A percentile compares a stretch with the other conserved stretches of the same genome.
phyloP scores from a whole-genome alignment of 1,140 invertebrate species.

The Hylaeus anthracinus region DNA sequence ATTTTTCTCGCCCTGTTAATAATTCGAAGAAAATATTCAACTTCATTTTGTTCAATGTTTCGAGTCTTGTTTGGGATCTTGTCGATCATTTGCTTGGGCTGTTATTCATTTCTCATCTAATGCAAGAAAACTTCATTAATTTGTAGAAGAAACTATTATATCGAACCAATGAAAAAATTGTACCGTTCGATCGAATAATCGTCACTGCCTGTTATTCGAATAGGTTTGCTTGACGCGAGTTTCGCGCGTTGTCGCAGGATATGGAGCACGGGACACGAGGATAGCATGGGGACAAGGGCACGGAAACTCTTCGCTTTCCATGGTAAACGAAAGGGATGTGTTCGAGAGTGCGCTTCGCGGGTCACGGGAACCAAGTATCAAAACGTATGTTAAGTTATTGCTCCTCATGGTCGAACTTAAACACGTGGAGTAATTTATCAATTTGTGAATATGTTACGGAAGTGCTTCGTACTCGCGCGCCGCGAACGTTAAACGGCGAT shows the following conservation, averaged over 20 bases:
- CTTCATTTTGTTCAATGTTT: too few relatives aligned
- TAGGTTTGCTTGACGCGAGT: not conserved
- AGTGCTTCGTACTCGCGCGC: conserved; percentile 58
- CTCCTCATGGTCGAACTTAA: conserved; percentile 69
- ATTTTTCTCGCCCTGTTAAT: too few relatives aligned
- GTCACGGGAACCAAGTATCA: conserved; percentile 61
- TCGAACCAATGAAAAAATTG: too few relatives aligned
- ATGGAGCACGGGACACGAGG: not conserved
- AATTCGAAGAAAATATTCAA: too few relatives aligned
- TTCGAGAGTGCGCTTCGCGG: conserved; percentile 31
- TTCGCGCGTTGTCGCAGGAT: not conserved
- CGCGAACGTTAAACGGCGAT: conserved; percentile 48
- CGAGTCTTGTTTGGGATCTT: too few relatives aligned
- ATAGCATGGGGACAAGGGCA: conserved; percentile 3
- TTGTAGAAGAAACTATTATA: too few relatives aligned
- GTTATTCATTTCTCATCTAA: too few relatives aligned
- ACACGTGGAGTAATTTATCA: conserved; percentile 70
- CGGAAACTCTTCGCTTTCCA: not conserved
- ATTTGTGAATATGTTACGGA: conserved; percentile 70
- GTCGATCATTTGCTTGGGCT: too few relatives aligned
- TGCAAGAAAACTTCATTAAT: too few relatives aligned
- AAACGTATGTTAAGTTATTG: conserved; percentile 68
- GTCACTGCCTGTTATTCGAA: too few relatives aligned
- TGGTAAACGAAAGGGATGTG: conserved; percentile 28
- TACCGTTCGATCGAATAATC: too few relatives aligned